Evolutionary conservation across 2,888 invertebrate species (phyloP).

Genomic region (Poecilobothrus nobilitatus): DNA sequence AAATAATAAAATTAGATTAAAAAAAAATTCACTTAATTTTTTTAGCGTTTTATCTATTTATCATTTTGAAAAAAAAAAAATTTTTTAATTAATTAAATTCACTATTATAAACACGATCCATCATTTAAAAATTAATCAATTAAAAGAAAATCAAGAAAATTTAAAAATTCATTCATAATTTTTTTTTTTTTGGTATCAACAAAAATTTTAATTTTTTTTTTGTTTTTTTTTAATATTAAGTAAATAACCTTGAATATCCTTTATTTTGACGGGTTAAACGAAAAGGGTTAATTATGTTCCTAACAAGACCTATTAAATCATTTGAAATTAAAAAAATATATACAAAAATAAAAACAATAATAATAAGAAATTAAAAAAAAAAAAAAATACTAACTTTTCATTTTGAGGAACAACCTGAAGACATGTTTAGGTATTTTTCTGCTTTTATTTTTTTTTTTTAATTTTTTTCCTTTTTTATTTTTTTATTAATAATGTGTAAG

Average conservation of each 20-base stretch:
- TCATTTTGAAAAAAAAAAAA: too few species aligned
- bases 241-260: neutral
- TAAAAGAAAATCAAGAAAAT: too few species aligned
- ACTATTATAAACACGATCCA: too few species aligned
- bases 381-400: neutral
- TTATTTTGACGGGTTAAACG: neutral
- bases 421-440: neutral
- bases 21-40: too few species aligned
- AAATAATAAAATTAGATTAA: too few species aligned
- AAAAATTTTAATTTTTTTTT: too few species aligned
- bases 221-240: too few species aligned
- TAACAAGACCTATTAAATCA: constrained; percentile 6
- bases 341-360: neutral
- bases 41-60: too few species aligned
- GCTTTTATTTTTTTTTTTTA: neutral
- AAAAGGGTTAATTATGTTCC: neutral
- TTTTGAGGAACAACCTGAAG: neutral
- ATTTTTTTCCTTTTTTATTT: neutral
- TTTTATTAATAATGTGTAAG: neutral
- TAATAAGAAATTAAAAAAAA: neutral
- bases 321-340: neutral
- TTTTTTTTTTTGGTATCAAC: too few species aligned
- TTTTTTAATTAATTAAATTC: too few species aligned
- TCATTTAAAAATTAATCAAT: too few species aligned
- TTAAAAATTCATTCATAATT: too few species aligned